Evolutionary conservation across 1,140 invertebrate genomes (phyloP).

Genomic region (Panonychus citri): DNA sequence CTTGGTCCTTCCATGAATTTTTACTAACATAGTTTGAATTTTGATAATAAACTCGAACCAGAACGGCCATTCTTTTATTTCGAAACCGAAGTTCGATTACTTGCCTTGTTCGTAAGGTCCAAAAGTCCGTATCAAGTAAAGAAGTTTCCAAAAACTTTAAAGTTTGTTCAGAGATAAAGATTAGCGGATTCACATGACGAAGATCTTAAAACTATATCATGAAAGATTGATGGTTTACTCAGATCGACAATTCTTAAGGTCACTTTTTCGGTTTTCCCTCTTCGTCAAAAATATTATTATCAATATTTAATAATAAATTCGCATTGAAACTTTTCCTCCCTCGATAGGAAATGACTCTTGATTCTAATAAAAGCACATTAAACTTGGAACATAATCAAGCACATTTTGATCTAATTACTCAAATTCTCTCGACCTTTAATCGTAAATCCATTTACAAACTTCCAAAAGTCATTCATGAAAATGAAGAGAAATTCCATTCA

Average conservation of each 20-base stretch:
- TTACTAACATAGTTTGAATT: slow-evolving; percentile 49
- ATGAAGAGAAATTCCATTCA: background rate
- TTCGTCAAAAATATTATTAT: slow-evolving; percentile 50
- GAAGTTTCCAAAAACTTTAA: slow-evolving; percentile 37
- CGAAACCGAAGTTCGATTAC: too few relatives aligned
- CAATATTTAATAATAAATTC: slow-evolving; percentile 55
- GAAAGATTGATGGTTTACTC: slow-evolving; percentile 67
- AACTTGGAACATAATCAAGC: slow-evolving; percentile 57
- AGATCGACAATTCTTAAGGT: slow-evolving; percentile 64
- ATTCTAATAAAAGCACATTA: slow-evolving; percentile 56
- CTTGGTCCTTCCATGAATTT: slow-evolving; percentile 34
- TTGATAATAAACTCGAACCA: slow-evolving; percentile 64
- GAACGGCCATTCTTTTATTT: slow-evolving; percentile 53
- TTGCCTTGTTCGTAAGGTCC: slow-evolving; percentile 60
- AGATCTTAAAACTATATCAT: slow-evolving; percentile 32
- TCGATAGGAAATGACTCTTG: slow-evolving; percentile 2
- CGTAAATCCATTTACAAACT: slow-evolving; percentile 60
- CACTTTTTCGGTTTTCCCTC: slow-evolving; percentile 51
- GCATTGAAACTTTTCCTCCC: slow-evolving; percentile 40
- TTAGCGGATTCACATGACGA: slow-evolving; percentile 36
- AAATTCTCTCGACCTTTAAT: slow-evolving; percentile 57
- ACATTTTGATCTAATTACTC: slow-evolving; percentile 50
- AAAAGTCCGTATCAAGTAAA: slow-evolving; percentile 41
- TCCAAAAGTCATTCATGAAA: slow-evolving; percentile 53
- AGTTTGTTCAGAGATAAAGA: slow-evolving; percentile 34